Evolutionary conservation across 1,140 invertebrate genomes (phyloP).

Genomic region (Heliconius nattereri): DNA sequence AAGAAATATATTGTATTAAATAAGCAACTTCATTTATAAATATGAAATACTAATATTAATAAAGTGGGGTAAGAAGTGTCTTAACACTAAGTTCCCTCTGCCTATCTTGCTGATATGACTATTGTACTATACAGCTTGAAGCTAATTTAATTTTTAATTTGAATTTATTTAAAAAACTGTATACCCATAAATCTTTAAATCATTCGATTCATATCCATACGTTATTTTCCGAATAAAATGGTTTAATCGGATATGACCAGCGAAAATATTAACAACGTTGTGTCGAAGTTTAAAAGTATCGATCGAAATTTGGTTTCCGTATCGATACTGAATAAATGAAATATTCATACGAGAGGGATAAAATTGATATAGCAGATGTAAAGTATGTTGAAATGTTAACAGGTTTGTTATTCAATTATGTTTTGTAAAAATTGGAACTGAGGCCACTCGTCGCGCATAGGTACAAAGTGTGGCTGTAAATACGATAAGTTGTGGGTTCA

Average conservation of each 20-base stretch:
- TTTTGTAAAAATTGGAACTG: not conserved
- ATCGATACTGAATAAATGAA: not conserved
- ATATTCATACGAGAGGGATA: not conserved
- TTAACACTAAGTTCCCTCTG: too few relatives aligned
- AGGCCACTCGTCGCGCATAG: too few relatives aligned
- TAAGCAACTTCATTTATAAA: too few relatives aligned
- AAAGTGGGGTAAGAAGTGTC: too few relatives aligned
- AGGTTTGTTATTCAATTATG: not conserved
- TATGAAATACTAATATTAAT: too few relatives aligned
- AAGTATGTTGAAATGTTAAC: not conserved
- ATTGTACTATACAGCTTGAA: too few relatives aligned
- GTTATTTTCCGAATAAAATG: not conserved
- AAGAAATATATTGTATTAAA: too few relatives aligned
- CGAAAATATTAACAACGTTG: conserved; percentile 8
- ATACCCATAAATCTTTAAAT: not conserved
- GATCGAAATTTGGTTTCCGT: conserved; percentile 7
- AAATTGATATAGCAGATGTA: not conserved
- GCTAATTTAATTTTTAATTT: too few relatives aligned
- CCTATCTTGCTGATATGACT: too few relatives aligned
- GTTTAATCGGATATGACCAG: conserved; percentile 1
- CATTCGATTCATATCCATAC: not conserved
- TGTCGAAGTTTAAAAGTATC: conserved; percentile 1
- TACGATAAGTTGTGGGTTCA: too few relatives aligned
- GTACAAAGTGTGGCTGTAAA: too few relatives aligned
- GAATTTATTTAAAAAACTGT: too few relatives aligned